Evolutionary conservation across 2,888 invertebrate species (phyloP), one percentile per base, ranked within the genome.

Genomic region (Heterodera filipjevi): DNA sequence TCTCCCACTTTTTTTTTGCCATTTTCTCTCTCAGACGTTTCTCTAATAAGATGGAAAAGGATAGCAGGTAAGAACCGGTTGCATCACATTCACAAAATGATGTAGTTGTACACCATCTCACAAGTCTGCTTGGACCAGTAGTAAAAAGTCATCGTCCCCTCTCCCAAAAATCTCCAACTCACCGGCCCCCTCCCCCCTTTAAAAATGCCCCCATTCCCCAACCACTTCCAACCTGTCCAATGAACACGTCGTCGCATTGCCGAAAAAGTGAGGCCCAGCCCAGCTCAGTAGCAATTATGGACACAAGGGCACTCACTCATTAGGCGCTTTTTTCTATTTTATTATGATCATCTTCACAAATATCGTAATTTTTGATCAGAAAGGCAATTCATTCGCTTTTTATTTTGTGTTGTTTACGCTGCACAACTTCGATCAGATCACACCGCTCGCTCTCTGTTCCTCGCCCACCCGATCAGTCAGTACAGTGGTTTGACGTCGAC

Each of bases 191-290:
- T 12, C 59, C 27, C 59, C 3, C n/a, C 27, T 27, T 22, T 6
- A 5, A 5, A 5, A 16, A 53, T 6, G 53, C n/a, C 59, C 59
- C 59, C 59, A n/a, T 27, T 27, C n/a, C 27, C 27, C n/a, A 27
- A 27, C 59, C n/a, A 19, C 59, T 59, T 59, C 59, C 59, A 59
- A 59, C 59, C 59, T 59, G 59, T 59, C 59, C 59, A 59, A n/a
- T 59, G 27, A 27, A 59, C 59, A 59, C 59, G 59, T 59, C 59
- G 53, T 22, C 53, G 22, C 19, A 22, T 22, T 22, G 53, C 44
- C 44, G 22, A 53, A 22, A 14, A 19, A 22, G n/a, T n/a, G n/a
- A n/a, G n/a, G n/a, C n/a, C n/a, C 53, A 22, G 53, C 53, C 53
- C 53, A 53, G 53, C 22, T 53, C 53, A 53, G 53, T 53, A 53